Conservation (phyloP, 2,797 vertebrate genomes). For the Sebastes hopkinsi region DNA sequence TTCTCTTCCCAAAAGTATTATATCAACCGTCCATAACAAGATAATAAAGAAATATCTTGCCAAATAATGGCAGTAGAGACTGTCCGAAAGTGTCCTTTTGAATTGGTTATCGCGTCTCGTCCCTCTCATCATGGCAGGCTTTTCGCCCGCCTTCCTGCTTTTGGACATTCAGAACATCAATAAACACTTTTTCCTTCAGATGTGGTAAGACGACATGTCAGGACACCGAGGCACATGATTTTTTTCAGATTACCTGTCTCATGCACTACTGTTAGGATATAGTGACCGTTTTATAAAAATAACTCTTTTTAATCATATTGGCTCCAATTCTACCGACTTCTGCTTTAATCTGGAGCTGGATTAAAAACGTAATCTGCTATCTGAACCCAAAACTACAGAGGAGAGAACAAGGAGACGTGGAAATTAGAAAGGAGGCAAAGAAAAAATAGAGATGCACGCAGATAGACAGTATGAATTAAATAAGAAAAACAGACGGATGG, state of each 20-base stretch:
- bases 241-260: no score
- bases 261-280: no score
- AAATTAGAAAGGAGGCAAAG: background rate
- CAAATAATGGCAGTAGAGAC: no score
- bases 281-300: no score
- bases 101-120: background rate
- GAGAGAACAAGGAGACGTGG: background rate
- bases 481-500: background rate
- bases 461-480: background rate
- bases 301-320: no score
- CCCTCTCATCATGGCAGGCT: background rate
- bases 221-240: no score
- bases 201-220: background rate
- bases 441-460: background rate
- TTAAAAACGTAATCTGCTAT: background rate
- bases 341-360: background rate
- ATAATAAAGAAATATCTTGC: no score
- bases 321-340: rapidly evolving
- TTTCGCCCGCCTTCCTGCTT: background rate
- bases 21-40: no score
- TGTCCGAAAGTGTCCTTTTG: no score
- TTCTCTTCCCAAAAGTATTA: rapidly evolving
- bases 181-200: background rate
- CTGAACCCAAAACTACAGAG: background rate
- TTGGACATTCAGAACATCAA: background rate